These are phyloP conservation scores for Monoplex corrugatus DNA, from an alignment of 2,888 invertebrate genomes.

Conservation along the genomic window DNA sequence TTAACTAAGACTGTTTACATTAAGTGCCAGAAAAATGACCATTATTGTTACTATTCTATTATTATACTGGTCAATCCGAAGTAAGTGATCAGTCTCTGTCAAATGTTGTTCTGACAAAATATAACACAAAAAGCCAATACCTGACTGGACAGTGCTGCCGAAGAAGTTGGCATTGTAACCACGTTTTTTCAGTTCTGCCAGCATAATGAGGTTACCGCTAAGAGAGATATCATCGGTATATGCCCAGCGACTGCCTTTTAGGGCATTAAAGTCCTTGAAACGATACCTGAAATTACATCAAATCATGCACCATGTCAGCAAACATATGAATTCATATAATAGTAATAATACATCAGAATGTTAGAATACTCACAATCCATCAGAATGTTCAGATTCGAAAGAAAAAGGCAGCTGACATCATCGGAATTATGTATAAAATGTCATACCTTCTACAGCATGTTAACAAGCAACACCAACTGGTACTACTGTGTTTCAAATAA, in stretches of 20 bases:
- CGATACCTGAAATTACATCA: constrained; percentile 62
- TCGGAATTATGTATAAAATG: too few species aligned
- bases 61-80: too few species aligned
- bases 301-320: background rate
- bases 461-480: too few species aligned
- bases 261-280: constrained; percentile 68
- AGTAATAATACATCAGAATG: too few species aligned
- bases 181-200: constrained; percentile 70
- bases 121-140: constrained; percentile 57
- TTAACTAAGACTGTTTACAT: too few species aligned
- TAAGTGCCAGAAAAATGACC: too few species aligned
- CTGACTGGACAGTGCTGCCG: constrained; percentile 68
- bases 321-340: background rate
- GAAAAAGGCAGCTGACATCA: too few species aligned
- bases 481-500: too few species aligned
- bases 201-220: constrained; percentile 66
- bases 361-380: too few species aligned
- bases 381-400: too few species aligned
- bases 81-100: background rate
- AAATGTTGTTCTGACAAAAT: background rate
- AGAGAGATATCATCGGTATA: constrained; percentile 68
- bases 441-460: too few species aligned
- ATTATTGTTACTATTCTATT: too few species aligned
- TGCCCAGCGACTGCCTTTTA: constrained; percentile 72
- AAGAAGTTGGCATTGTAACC: constrained; percentile 74